Base-by-base conservation (phyloP, 1,140 invertebrate species). In the Drosophila nikananu region DNA sequence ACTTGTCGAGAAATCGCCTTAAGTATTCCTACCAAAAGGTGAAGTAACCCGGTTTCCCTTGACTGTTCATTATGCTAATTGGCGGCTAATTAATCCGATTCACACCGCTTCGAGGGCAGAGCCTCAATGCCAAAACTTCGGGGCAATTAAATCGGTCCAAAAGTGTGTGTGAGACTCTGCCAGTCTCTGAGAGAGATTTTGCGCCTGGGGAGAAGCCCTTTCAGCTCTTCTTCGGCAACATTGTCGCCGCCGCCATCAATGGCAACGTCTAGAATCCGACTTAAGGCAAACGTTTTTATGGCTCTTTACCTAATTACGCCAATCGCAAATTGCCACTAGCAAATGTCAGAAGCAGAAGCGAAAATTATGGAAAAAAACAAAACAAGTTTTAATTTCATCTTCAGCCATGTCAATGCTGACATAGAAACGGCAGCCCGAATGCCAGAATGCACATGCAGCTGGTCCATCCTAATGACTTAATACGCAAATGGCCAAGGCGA, bases 301-400 rank as follows among this genome's bases (percentile, higher is more conserved):
- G 65, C 75, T 70, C 80, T 82, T 82, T 81, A 68, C 80, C 84
- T 91, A 91, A 91, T 86, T 90, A 79, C 82, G 80, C 72, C 84
- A 91, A 89, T 86, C 37, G 51, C 68, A 41, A 72, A 72, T 72
- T 68, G 68, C 70, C 42, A 66, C 35, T 70, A 25, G 74, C 71
- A 91, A 91, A 91, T 91, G 90, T 91, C 89, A 86, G 83, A 51
- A 59, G 75, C 73, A 64, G 60, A 57, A 77, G 70, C 55, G 57
- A 84, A 83, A 83, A 81, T 73, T 72, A 64, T 64, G 74, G 66
- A 64, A 30, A 62, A 62, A 55, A 39, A 39, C 66, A 58, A 84
- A 89, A 89, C 86, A 82, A 75, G 86, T 89, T 89, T 90, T 68
- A 73, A 83, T 87, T 83, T 70, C 72, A 80, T 87, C 64, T 72